phyloP scores from a whole-genome alignment of 2,113 vertebrate species.

The Cavia aperea region DNA sequence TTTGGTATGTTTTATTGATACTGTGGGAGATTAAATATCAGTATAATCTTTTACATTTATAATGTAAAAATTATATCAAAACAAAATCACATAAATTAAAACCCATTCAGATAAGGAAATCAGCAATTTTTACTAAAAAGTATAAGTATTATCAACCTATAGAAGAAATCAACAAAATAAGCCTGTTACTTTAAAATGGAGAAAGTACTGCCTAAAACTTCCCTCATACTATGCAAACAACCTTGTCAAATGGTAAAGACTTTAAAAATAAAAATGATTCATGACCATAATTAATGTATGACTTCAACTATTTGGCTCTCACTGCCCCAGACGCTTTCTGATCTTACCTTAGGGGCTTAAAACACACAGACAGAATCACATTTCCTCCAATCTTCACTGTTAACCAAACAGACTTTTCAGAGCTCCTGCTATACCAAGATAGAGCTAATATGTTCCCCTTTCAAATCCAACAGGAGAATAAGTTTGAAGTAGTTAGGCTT shows the following conservation, averaged over 20 bases:
- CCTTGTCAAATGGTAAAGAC: conserved; percentile 68
- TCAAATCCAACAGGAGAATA: conserved; percentile 57
- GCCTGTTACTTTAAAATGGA: conserved; percentile 54
- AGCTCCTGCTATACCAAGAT: conserved; percentile 64
- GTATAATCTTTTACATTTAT: conserved; percentile 1
- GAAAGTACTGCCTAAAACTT: conserved; percentile 55
- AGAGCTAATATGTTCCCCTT: conserved; percentile 56
- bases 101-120: neutral
- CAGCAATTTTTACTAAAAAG: conserved; percentile 40
- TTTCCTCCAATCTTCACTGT: conserved; percentile 70
- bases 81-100: neutral
- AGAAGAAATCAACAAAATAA: conserved; percentile 54
- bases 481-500: conserved; percentile 56
- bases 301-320: conserved; percentile 70
- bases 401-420: conserved; percentile 69
- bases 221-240: conserved; percentile 66
- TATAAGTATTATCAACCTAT: conserved; percentile 19
- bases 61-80: conserved; percentile 28
- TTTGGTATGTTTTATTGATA: conserved; percentile 24
- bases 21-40: conserved; percentile 3
- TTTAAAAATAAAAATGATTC: conserved; percentile 74
- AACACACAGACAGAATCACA: conserved; percentile 73
- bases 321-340: conserved; percentile 66
- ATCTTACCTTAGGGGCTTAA: conserved; percentile 73
- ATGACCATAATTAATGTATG: conserved; percentile 73